Percentiles rank a stretch among this genome's conserved stretches.
phyloP scores from a whole-genome alignment of 64 coral and sea anemone species.

The Pocillopora damicornis region DNA sequence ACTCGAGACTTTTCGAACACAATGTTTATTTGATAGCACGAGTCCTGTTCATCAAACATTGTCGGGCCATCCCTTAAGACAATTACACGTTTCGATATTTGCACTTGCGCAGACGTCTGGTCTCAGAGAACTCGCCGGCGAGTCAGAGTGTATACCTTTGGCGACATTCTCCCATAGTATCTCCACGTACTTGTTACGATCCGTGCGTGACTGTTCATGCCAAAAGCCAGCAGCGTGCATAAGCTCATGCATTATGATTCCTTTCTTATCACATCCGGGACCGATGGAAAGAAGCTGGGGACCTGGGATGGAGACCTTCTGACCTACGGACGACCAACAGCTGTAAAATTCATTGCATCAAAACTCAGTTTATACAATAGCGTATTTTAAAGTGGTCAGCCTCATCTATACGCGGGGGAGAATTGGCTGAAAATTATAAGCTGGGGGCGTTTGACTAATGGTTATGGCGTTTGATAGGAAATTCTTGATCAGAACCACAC shows the following conservation, averaged over 20 bases:
- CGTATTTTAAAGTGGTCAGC: background rate
- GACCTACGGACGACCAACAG: constrained; percentile 40
- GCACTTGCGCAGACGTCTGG: too few species aligned
- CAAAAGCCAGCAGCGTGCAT: constrained; percentile 60
- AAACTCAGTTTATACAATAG: background rate
- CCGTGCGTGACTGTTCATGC: constrained; percentile 59
- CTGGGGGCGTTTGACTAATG: too few species aligned
- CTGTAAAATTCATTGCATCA: background rate
- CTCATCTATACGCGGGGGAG: too few species aligned
- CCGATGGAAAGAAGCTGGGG: constrained; percentile 18
- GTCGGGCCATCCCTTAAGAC: too few species aligned
- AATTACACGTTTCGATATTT: too few species aligned
- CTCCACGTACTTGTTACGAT: constrained; percentile 54
- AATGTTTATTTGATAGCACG: too few species aligned
- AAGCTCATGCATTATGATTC: constrained; percentile 49
- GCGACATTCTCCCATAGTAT: constrained; percentile 53
- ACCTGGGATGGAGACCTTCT: background rate
- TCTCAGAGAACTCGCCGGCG: too few species aligned
- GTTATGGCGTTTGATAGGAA: too few species aligned
- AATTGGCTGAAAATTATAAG: too few species aligned
- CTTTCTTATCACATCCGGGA: constrained; percentile 36
- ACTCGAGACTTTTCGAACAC: too few species aligned
- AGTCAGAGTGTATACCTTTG: background rate
- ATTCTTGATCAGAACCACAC: too few species aligned
- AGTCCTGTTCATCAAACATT: too few species aligned